Evolutionary conservation across 1,140 invertebrate genomes (phyloP).

Genomic region (Melitaea cinxia): DNA sequence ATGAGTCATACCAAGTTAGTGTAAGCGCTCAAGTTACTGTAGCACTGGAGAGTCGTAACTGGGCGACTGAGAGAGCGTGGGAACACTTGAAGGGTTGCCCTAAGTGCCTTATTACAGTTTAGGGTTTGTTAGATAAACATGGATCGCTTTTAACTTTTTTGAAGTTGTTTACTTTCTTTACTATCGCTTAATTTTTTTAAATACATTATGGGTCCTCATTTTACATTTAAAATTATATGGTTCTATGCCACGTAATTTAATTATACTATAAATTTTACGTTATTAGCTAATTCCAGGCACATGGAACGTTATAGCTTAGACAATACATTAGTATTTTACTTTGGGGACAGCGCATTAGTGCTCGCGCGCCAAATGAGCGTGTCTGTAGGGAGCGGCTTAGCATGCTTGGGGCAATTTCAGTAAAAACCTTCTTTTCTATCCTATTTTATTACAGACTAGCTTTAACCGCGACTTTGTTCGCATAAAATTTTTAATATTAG

Average conservation of each 20-base stretch:
- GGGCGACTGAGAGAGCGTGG: conserved; percentile 22
- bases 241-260: too few species aligned
- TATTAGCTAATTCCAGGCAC: background rate
- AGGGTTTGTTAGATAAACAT: conserved; percentile 24
- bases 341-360: background rate
- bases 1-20: conserved; percentile 22
- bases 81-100: conserved; percentile 10
- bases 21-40: conserved; percentile 22
- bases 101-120: conserved; percentile 7
- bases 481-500: too few species aligned
- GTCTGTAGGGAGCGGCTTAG: too few species aligned
- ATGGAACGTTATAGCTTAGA: background rate
- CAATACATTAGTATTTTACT: background rate
- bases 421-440: too few species aligned
- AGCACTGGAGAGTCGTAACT: conserved; percentile 15
- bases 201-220: too few species aligned
- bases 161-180: background rate
- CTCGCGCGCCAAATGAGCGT: background rate
- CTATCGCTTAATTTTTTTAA: too few species aligned
- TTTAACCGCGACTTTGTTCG: too few species aligned
- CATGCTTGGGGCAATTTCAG: too few species aligned
- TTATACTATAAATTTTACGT: too few species aligned
- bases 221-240: too few species aligned
- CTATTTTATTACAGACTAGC: too few species aligned
- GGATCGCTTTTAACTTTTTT: background rate